Evolutionary conservation across 2,888 invertebrate species (phyloP), one percentile per base, ranked within the genome.

Genomic region (Eristalis pertinax): DNA sequence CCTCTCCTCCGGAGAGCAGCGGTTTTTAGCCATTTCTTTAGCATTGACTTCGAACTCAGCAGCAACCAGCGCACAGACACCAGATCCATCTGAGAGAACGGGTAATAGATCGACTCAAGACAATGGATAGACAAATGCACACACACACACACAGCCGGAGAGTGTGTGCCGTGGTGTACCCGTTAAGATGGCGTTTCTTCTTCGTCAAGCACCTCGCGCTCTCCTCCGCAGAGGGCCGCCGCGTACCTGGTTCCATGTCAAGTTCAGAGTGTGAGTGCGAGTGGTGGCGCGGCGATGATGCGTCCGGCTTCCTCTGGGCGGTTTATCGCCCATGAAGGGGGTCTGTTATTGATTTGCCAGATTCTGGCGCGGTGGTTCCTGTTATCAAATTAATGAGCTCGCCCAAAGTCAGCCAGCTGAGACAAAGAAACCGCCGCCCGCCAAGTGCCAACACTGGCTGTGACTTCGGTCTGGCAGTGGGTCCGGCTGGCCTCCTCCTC

Each of bases 1-100:
- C 24, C n/a, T 0, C 32, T 5, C 29, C 68, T 2, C 2, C 19
- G 24, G 19, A 1, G 38, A 19, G 26, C 72, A 4, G 63, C 43
- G 60, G 19, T 67, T 79, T 50, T 63, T 50, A 65, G 87, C 79
- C 79, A 84, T 87, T 87, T 87, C 79, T 84, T 84, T 80, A 84
- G 72, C 87, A 87, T 87, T 87, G 87, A 84, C 79, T 84, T 76
- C 76, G 75, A 87, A 80, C 75, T 83, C 75, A 75, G 11, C 60
- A n/a, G n/a, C 4, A 13, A 43, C 81, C 69, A 69, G 82, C 81
- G 68, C 63, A 38, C 43, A 50, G 19, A 50, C 50, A 50, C 50
- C 50, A 50, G 50, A 50, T 50, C 50, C 50, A 50, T 50, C 50
- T 50, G 50, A 50, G 73, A 32, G 73, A 60, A 56, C 22, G 35